Evolutionary conservation across 2,888 invertebrate species (phyloP), one percentile per base, ranked within the genome.

Genomic region (Arenicola marina): DNA sequence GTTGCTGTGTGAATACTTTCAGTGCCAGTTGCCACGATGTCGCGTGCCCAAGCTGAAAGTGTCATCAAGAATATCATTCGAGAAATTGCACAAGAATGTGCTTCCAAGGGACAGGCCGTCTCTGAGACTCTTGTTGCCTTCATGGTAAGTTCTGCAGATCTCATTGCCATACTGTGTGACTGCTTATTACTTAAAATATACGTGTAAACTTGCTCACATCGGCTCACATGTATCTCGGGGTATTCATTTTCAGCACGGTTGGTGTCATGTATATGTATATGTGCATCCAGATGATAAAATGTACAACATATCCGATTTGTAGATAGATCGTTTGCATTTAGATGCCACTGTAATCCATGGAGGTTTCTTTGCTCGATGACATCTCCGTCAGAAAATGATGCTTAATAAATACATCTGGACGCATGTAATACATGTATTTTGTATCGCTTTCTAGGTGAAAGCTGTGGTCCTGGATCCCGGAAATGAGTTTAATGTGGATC

Each of bases 1-100:
- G n/a, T n/a, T n/a, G n/a, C n/a, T n/a, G n/a, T n/a, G n/a, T n/a
- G n/a, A n/a, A n/a, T n/a, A n/a, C n/a, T n/a, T n/a, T n/a, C n/a
- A n/a, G n/a, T n/a, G n/a, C n/a, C 31, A 53, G 55, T 15, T 32
- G 46, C 15, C 28, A 66, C 29, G 7, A 83, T 83, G 83, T 82
- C 82, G 7, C 69, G 80, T 63, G 80, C 80, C 29, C 82, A 83
- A 70, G 82, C 83, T 54, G 83, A 84, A 68, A 81, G 80, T 72
- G 82, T 84, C 18, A 83, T 84, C 4, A 84, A 83, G 67, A 84
- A 83, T 62, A 83, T 84, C 55, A 83, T 84, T 45, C 60, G 82
- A 38, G 83, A 84, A 70, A 84, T 84, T 59, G 80, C 80, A 31
- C 82, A 82, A 68, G 81, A 84, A 77, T 84, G 84, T 78, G 80